phyloP scores from a whole-genome alignment of 1,140 invertebrate genomes.

The Dolichoris vasculosae region DNA sequence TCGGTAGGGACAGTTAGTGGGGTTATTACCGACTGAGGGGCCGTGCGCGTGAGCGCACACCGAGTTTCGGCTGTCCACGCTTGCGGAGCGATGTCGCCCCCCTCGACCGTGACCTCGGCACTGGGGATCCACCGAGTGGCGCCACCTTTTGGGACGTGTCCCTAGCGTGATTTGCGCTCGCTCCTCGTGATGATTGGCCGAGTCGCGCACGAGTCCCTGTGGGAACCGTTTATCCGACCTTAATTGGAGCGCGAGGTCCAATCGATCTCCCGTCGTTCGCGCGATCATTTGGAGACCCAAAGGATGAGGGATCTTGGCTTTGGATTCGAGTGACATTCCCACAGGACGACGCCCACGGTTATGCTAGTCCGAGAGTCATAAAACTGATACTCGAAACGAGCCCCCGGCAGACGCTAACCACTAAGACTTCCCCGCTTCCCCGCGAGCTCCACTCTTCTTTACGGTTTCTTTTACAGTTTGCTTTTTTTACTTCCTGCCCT shows the following conservation, averaged over 20 bases:
- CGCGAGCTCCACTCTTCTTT: too few species aligned
- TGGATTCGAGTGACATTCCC: background rate
- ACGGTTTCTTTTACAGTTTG: too few species aligned
- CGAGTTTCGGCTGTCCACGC: conserved; percentile 7
- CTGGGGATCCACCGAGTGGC: conserved; percentile 24
- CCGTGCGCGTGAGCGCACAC: too few species aligned
- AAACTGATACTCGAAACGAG: too few species aligned
- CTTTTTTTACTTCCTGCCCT: too few species aligned
- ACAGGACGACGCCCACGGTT: background rate
- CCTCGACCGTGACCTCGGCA: conserved; percentile 21
- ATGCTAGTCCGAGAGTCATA: too few species aligned
- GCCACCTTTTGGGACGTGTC: background rate
- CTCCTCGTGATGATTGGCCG: background rate
- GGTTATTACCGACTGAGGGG: conserved; percentile 41
- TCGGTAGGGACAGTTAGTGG: conserved; percentile 12
- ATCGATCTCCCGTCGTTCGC: background rate
- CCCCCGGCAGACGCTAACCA: background rate
- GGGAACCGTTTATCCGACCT: background rate
- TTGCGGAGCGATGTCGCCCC: conserved; percentile 36
- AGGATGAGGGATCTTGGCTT: background rate
- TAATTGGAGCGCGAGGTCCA: background rate
- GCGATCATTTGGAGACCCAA: too few species aligned
- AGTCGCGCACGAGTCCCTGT: background rate
- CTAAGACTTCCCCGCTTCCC: background rate
- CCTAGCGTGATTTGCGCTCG: background rate